Evolutionary conservation across 1,140 invertebrate species (phyloP).

Genomic region (Hypsibius dujardini): DNA sequence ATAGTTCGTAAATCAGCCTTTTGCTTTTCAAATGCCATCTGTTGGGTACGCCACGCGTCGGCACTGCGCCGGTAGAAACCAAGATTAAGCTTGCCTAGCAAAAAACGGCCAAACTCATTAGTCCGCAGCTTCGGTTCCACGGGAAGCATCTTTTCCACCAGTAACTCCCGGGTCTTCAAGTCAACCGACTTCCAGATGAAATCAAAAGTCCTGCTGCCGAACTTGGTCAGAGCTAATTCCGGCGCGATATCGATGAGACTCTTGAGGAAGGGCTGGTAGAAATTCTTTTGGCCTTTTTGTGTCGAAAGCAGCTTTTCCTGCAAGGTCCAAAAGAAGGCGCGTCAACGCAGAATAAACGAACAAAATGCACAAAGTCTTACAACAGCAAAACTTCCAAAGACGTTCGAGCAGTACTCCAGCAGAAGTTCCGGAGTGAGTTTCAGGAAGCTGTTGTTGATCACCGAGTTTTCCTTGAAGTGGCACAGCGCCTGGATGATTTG

Average conservation of each 20-base stretch:
- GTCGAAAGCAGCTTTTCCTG: not conserved
- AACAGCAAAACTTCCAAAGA: not conserved
- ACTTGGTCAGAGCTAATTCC: not conserved
- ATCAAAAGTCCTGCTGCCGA: not conserved
- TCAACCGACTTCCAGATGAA: not conserved
- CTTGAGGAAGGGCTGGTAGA: not conserved
- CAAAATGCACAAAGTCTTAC: not conserved
- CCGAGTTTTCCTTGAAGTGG: not conserved
- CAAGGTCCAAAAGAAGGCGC: not conserved
- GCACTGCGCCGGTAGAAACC: not conserved
- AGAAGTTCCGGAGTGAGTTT: not conserved
- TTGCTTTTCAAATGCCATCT: not conserved
- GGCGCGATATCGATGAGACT: not conserved
- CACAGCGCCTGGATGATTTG: constrained; percentile 10
- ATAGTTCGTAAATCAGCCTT: not conserved
- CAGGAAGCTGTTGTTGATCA: not conserved
- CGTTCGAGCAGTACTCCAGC: not conserved
- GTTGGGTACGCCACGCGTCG: not conserved
- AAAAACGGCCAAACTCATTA: constrained; percentile 10
- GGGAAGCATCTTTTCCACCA: not conserved
- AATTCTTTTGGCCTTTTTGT: not conserved
- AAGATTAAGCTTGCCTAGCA: not conserved
- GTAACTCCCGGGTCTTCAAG: not conserved
- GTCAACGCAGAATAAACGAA: not conserved
- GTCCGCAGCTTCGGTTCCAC: not conserved